Evolutionary conservation across 2,797 vertebrate species (phyloP).

Genomic region (Astyanax mexicanus): DNA sequence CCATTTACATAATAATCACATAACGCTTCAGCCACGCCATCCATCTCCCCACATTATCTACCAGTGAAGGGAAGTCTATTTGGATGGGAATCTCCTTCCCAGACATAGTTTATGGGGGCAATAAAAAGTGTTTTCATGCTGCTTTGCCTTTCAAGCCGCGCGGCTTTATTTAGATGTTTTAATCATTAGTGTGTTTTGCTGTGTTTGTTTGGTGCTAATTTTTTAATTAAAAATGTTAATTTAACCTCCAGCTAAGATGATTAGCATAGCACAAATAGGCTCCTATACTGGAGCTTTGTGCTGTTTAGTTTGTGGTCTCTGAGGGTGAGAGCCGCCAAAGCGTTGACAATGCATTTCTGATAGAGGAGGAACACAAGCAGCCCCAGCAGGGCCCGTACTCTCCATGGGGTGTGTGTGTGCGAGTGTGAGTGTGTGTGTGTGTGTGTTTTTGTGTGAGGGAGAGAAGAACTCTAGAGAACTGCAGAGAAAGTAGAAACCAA

Average conservation of each 20-base stretch:
- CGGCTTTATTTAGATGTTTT: conserved; percentile 79
- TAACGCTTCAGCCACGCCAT: conserved; percentile 45
- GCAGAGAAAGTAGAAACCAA: conserved; percentile 6
- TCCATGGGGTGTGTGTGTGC: background rate
- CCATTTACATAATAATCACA: conserved; percentile 57
- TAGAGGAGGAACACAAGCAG: conserved; percentile 68
- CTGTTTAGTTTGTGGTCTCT: conserved; percentile 84
- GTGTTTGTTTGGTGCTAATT: conserved; percentile 88
- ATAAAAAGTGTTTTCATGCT: conserved; percentile 50
- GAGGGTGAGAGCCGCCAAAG: conserved; percentile 77
- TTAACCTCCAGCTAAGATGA: conserved; percentile 81
- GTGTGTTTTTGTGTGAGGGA: background rate
- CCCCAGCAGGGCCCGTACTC: conserved; percentile 65
- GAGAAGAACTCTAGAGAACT: conserved; percentile 29
- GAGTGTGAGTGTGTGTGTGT: background rate
- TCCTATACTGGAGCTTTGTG: conserved; percentile 78
- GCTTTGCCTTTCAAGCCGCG: conserved; percentile 63
- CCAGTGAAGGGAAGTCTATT: conserved; percentile 43
- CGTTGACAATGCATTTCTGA: conserved; percentile 81
- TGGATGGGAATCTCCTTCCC: conserved; percentile 38
- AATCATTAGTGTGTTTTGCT: conserved; percentile 88
- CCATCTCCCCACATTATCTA: conserved; percentile 45
- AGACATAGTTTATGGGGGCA: conserved; percentile 48
- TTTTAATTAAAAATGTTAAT: conserved; percentile 90
- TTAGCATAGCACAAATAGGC: conserved; percentile 84